Evolutionary conservation across 2,113 vertebrate genomes (phyloP), one percentile per base, ranked within the genome.

Genomic region (Microtus ochrogaster): DNA sequence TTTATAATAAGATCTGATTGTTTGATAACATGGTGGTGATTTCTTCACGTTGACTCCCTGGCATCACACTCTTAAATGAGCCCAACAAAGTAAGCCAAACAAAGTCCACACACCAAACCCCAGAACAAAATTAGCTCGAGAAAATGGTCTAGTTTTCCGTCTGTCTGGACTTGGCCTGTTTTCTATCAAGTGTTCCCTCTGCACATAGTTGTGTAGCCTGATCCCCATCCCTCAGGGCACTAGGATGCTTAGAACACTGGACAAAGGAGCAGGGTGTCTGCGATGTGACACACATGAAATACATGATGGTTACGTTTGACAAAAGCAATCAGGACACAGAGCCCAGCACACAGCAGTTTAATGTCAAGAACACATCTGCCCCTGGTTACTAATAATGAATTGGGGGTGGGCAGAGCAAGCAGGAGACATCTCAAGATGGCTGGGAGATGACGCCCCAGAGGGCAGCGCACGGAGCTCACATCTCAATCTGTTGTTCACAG

Each of bases 401-500:
- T 1, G 1, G 21, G 19, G 11, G 55, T 89, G 6, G 7, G 4
- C 2, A 14, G 47, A 52, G 7, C 33, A 12, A 16, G 10, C 21
- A 11, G 30, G 19, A 55, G 13, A 28, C 30, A 13, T 7, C 12
- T 22, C 11, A 3, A 6, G 1, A 85, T 14, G 47, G 1, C 19
- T 36, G 47, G 30, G 10, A 14, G 14, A 2, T 11, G 66, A 13
- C 21, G 22, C 6, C 0, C 10, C 2, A 0, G 2, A 5, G 39
- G 24, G 5, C 11, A 36, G 28, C 49, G 19, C 55, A 58, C 1
- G 0, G 8, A 21, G 6, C 7, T 97, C 55, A 97, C 44, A 5
- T 77, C 92, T 84, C 58, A 12, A 33, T 91, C 94, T 97, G 5
- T 96, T 68, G 86, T 76, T 88, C 2, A 0, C 78, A 99, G 99